Base-by-base conservation (phyloP, 2,797 vertebrate genomes). In the Micromesistius poutassou region DNA sequence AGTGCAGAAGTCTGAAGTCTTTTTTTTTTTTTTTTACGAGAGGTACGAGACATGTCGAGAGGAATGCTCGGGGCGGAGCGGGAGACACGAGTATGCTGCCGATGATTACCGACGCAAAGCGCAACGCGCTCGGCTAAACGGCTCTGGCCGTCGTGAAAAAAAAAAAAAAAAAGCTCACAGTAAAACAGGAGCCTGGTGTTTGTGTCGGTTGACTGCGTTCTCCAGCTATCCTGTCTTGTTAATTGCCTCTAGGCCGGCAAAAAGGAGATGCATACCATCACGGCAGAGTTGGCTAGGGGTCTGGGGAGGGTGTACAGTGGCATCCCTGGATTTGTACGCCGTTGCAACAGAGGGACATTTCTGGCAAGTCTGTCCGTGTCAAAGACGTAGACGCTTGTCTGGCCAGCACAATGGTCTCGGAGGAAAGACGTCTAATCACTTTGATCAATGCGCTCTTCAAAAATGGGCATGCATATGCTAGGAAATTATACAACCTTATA, bases 1-100 rank as follows among this genome's bases (percentile, higher is more conserved):
- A 88, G 84, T 84, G 86, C 74, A 83, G 79, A 81, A 78, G 14
- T 80, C 46, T 80, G 85, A 5, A n/a, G n/a, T n/a, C n/a, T n/a
- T n/a, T n/a, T n/a, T n/a, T n/a, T n/a, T n/a, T n/a, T n/a, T n/a
- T 33, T 10, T 42, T 33, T 36, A 2, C 55, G 31, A 22, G 62
- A 28, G 62, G 8, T 10, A 9, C 22, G 55, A 22, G 22, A n/a
- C 22, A 50, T 6, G 46, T 50, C 19, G 46, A 22, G 46, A 50
- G 19, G 16, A 50, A 62, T 25, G 55, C 62, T 12, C 62, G 6
- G 6, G 62, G 62, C n/a, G 62, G 62, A n/a, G n/a, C 1, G 9
- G 62, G 62, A 28, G 62, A 28, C 1, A n/a, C n/a, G n/a, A n/a
- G 12, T 68, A 4, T 2, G 8, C 62, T 13, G 8, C 62, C 4